Conservation (phyloP, 2,113 vertebrate genomes). For the Camelus bactrianus region DNA sequence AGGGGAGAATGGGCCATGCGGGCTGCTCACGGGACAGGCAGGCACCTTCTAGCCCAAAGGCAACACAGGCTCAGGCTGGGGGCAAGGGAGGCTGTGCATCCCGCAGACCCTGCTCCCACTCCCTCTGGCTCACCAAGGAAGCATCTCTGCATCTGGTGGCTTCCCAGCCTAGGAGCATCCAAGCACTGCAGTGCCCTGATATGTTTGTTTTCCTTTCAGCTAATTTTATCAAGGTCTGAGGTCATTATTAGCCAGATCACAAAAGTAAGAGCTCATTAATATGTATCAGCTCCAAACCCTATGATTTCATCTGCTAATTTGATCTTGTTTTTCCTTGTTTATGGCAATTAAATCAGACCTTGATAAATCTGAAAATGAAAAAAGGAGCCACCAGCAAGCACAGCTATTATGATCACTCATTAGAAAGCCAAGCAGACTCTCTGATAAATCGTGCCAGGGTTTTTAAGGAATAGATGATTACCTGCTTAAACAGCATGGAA, state of each 20-base stretch:
- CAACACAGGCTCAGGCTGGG: not conserved
- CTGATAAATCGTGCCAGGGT: conserved; percentile 78
- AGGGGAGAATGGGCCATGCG: not conserved
- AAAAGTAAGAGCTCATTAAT: conserved; percentile 78
- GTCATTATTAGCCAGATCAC: conserved; percentile 73
- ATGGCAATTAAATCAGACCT: conserved; percentile 82
- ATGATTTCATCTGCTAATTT: conserved; percentile 80
- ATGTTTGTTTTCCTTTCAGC: conserved; percentile 75
- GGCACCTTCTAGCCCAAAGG: not conserved
- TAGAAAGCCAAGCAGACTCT: conserved; percentile 83
- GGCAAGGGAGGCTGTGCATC: not conserved
- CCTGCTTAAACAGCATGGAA: conserved; percentile 84
- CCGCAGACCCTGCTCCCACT: not conserved
- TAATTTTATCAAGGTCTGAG: conserved; percentile 74
- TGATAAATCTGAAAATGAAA: conserved; percentile 71
- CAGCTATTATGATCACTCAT: conserved; percentile 78
- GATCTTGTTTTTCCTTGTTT: conserved; percentile 80
- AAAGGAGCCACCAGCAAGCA: conserved; percentile 64
- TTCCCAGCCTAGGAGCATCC: conserved; percentile 8
- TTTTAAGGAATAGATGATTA: conserved; percentile 85
- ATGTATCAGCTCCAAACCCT: conserved; percentile 72
- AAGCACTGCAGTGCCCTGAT: conserved; percentile 51
- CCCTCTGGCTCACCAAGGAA: not conserved
- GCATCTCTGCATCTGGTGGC: conserved; percentile 21
- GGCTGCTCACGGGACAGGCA: not conserved